Evolutionary conservation across 2,113 vertebrate species (phyloP), one percentile per base, ranked within the genome.

Genomic region (Tringa solitaria): DNA sequence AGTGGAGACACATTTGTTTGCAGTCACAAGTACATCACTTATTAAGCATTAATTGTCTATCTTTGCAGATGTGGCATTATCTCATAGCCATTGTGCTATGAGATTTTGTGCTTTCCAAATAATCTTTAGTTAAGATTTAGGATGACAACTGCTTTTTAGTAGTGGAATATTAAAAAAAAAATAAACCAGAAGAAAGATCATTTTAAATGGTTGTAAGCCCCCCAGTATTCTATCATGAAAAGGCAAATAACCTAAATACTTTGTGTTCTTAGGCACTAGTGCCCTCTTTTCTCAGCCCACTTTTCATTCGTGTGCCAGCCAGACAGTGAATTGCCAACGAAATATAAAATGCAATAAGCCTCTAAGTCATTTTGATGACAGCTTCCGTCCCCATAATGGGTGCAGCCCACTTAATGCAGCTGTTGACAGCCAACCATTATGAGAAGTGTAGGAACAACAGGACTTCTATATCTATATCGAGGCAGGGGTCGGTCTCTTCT

Each of bases 281-380:
- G 13, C 14, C 26, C 39, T 75, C 61, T 70, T 85, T 89, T 79
- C 48, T 45, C 73, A 91, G 60, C 46, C 84, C 69, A 24, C 80
- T 51, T 86, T 82, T 75, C 89, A 78, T 83, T 72, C 87, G 37
- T 0, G 0, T 72, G 57, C 67, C 78, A 93, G 74, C 56, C 81
- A 96, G 95, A 96, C 96, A 98, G 94, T 86, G 84, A 93, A 75
- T 83, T 96, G 68, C 74, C 93, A 95, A 82, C 39, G 67, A 82
- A 94, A 90, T 67, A 45, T 53, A 57, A 95, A 97, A 91, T 67
- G 56, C 37, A 95, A 96, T 97, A 97, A 97, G 96, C 93, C 96
- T 78, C 95, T 98, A 94, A 97, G 95, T 94, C 84, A 79, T 80
- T 69, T 90, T 98, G 97, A 95, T 98, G 98, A 98, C 98, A 98